phyloP scores from a whole-genome alignment of 2,797 vertebrate genomes.

The Pseudochaenichthys georgianus region DNA sequence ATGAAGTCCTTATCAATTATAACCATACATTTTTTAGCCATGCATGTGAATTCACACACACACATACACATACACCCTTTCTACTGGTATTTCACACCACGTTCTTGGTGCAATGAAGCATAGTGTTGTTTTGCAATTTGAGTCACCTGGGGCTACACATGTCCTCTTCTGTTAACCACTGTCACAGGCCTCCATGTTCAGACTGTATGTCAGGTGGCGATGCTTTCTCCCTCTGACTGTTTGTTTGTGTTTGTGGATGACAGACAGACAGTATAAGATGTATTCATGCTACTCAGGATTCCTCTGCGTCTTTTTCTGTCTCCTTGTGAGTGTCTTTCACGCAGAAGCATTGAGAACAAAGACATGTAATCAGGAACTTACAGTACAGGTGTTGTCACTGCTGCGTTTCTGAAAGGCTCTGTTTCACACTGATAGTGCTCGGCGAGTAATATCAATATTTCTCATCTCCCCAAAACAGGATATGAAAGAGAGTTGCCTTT shows the following conservation, averaged over 20 bases:
- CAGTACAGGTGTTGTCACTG: conserved; percentile 64
- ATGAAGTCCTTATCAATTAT: conserved; percentile 41
- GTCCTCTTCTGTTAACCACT: conserved; percentile 76
- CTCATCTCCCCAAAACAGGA: conserved; percentile 76
- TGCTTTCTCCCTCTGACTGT: conserved; percentile 37
- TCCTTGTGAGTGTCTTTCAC: neutral
- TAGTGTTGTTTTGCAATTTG: conserved; percentile 75
- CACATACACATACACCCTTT: conserved; percentile 34
- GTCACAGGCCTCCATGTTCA: conserved; percentile 54
- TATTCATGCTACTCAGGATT: conserved; percentile 27
- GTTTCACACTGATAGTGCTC: conserved; percentile 64
- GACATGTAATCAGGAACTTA: conserved; percentile 61
- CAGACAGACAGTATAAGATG: conserved; percentile 39
- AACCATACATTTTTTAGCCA: conserved; percentile 26
- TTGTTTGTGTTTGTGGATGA: conserved; percentile 25
- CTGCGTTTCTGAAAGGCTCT: conserved; percentile 54
- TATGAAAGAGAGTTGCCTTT: conserved; percentile 69
- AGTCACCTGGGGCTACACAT: conserved; percentile 77
- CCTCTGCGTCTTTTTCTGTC: conserved; percentile 23
- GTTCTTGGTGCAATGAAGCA: conserved; percentile 69
- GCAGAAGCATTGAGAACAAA: conserved; percentile 50
- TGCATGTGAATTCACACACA: conserved; percentile 27
- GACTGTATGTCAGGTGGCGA: conserved; percentile 73
- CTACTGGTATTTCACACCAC: conserved; percentile 63
- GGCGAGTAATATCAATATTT: conserved; percentile 68